Evolutionary conservation across 2,797 vertebrate species (phyloP).

Genomic region (Brachymystax lenok): DNA sequence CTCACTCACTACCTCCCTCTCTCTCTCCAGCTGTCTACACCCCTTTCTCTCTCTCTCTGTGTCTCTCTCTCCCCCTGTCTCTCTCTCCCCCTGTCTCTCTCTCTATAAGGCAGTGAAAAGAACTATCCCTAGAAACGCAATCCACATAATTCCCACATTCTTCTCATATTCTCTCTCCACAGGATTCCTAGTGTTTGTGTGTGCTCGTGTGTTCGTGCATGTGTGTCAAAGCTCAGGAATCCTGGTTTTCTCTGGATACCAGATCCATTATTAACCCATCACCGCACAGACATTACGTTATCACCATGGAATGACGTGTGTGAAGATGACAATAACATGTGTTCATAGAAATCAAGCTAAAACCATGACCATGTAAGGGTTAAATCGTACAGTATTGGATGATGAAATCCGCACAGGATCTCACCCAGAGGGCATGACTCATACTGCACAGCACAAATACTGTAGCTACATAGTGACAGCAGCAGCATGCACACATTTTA

Average conservation of each 20-base stretch:
- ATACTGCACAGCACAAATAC: neutral
- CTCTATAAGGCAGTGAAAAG: too few species aligned
- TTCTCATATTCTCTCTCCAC: neutral
- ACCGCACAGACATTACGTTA: neutral
- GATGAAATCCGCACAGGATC: slow-evolving; percentile 18
- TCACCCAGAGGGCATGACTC: slow-evolving; percentile 27
- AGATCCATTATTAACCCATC: neutral
- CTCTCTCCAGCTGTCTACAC: too few species aligned
- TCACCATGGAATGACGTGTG: neutral
- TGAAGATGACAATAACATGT: neutral
- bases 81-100: too few species aligned
- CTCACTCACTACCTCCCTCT: too few species aligned
- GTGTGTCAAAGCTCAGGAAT: neutral
- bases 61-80: too few species aligned
- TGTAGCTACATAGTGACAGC: neutral
- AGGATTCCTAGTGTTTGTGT: slow-evolving; percentile 19
- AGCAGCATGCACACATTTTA: neutral
- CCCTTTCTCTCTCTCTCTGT: too few species aligned
- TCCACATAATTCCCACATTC: too few species aligned
- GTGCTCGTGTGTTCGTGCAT: neutral
- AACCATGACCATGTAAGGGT: neutral
- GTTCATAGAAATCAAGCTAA: neutral
- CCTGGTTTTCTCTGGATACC: neutral
- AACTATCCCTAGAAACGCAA: too few species aligned
- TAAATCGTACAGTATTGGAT: slow-evolving; percentile 8